Evolutionary conservation across 1,140 invertebrate genomes (phyloP).

Genomic region (Ladona fulva): DNA sequence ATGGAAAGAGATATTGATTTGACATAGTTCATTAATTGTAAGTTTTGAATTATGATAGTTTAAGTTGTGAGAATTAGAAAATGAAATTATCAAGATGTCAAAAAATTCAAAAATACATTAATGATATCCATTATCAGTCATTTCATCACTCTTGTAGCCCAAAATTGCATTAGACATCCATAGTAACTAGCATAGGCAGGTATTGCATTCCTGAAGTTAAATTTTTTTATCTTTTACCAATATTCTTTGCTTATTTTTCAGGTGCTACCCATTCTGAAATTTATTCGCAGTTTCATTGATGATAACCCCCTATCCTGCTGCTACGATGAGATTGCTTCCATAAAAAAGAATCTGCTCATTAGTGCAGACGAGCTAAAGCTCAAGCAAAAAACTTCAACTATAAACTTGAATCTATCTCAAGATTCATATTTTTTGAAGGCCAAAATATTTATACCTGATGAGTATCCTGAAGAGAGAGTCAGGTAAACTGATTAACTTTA

Average conservation of each 20-base stretch:
- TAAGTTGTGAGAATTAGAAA: too few relatives aligned
- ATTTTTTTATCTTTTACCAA: not conserved
- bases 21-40: too few relatives aligned
- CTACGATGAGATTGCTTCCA: conserved; percentile 57
- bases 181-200: too few relatives aligned
- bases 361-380: conserved; percentile 51
- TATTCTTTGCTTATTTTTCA: conserved; percentile 28
- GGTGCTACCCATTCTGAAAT: conserved; percentile 47
- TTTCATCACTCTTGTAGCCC: too few relatives aligned
- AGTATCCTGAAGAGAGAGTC: conserved; percentile 51
- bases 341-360: conserved; percentile 44
- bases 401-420: conserved; percentile 49
- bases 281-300: conserved; percentile 55
- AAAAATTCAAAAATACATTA: too few relatives aligned
- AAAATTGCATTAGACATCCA: too few relatives aligned
- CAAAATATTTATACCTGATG: conserved; percentile 50
- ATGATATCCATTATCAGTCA: too few relatives aligned
- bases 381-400: conserved; percentile 54
- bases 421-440: conserved; percentile 50
- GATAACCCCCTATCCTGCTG: conserved; percentile 65
- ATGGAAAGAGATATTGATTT: too few relatives aligned
- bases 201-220: too few relatives aligned
- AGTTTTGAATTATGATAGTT: too few relatives aligned
- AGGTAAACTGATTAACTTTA: conserved; percentile 30
- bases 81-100: too few relatives aligned